Base-by-base conservation (phyloP, 2,113 vertebrate genomes). In the Gopherus flavomarginatus region DNA sequence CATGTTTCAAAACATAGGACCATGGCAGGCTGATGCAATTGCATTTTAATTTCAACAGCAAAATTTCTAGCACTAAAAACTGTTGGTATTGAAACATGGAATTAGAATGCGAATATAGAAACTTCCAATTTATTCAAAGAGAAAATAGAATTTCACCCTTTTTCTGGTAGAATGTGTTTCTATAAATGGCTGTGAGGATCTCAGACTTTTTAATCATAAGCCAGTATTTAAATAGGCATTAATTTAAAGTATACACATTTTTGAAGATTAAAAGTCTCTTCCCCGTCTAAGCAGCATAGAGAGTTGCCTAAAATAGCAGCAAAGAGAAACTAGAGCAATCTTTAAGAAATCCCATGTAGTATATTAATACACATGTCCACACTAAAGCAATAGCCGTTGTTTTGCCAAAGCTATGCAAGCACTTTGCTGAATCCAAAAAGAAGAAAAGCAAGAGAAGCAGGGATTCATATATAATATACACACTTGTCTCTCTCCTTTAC, bases 251-350 rank as follows among this genome's bases (percentile, higher is more conserved):
- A 77, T n/a, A 89, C 78, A 94, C 59, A 93, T 94, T 96, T 16
- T 83, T 62, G 11, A 96, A 95, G 88, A 96, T 93, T 88, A 92
- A 93, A 97, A 65, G 14, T 82, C 62, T 87, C 87, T 90, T 91
- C 42, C 84, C 79, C 17, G 79, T 54, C 84, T 59, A 86, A n/a
- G 6, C 8, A 75, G 88, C 87, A 93, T 88, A 6, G 8, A 22
- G 84, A 86, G 21, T 47, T 79, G 44, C 84, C 95, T 87, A 97
- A 96, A 95, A 42, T 79, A 85, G 4, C 56, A 84, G 84, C 47
- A 94, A 42, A 47, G 89, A 92, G 27, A 90, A 95, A 47, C 9
- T 93, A 94, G 90, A 87, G 3, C 1, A 78, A 79, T 50, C 44
- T 77, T 89, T 85, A 82, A n/a, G 50, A 82, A 89, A 89, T 84